These are phyloP conservation scores for Cyphomyrmex costatus DNA, from an alignment of 1,140 invertebrate species.

Conservation along the genomic window DNA sequence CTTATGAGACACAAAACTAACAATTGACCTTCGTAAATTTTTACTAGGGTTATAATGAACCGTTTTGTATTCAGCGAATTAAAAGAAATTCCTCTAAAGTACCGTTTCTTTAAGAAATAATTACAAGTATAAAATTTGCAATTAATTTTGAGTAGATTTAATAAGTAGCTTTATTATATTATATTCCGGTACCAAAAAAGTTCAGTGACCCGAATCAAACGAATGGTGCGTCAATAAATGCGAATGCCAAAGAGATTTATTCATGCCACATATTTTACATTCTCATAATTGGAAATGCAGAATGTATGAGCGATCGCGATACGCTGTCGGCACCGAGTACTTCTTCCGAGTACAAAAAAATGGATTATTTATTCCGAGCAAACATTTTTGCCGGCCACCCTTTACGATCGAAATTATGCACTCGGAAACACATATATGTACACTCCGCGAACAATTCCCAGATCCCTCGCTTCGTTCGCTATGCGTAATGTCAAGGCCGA, in stretches of 20 bases:
- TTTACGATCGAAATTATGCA: not conserved
- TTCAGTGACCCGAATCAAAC: conserved; percentile 1
- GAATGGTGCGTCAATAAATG: not conserved
- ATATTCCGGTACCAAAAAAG: not conserved
- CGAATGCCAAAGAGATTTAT: not conserved
- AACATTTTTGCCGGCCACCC: not conserved
- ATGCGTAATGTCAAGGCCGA: conserved; percentile 54
- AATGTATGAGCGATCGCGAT: not conserved
- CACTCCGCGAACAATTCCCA: conserved; percentile 18
- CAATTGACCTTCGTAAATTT: conserved; percentile 6
- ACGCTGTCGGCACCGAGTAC: conserved; percentile 1
- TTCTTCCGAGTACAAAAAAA: not conserved
- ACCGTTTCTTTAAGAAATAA: conserved; percentile 3
- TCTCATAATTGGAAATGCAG: not conserved
- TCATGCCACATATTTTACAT: not conserved
- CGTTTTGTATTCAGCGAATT: conserved; percentile 15
- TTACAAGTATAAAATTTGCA: not conserved
- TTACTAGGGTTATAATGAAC: conserved; percentile 15
- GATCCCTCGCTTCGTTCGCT: too few species aligned
- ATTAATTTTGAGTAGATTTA: not conserved
- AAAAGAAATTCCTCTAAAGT: not conserved
- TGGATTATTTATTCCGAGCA: not conserved
- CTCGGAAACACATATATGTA: conserved; percentile 23
- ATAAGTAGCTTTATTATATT: not conserved
- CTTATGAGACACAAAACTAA: conserved; percentile 28